phyloP scores from a whole-genome alignment of 2,888 invertebrate species.

The Athripsodes cinereus region DNA sequence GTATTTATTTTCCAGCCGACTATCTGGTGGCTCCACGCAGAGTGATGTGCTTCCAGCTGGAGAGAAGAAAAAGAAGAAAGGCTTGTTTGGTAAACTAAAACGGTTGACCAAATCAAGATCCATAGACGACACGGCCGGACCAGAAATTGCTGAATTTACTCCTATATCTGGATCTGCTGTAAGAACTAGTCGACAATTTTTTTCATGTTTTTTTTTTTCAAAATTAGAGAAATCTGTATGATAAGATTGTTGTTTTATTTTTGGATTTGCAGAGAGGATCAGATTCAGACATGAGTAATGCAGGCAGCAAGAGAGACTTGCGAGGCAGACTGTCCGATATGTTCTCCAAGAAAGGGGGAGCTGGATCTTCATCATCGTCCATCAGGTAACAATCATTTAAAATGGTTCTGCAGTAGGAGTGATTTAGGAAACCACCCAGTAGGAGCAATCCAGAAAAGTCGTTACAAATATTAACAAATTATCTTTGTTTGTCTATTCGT shows the following conservation, averaged over 20 bases:
- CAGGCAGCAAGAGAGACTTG: conserved; percentile 70
- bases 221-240: neutral
- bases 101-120: conserved; percentile 81
- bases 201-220: neutral
- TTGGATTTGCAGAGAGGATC: conserved; percentile 45
- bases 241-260: neutral
- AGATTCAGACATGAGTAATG: conserved; percentile 64
- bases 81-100: conserved; percentile 77
- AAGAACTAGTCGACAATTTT: neutral
- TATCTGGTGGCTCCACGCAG: conserved; percentile 80
- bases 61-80: conserved; percentile 74
- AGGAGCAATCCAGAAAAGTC: no score
- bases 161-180: conserved; percentile 33
- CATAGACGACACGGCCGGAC: conserved; percentile 56
- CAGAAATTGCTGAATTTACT: conserved; percentile 43
- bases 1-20: conserved; percentile 49
- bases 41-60: conserved; percentile 67
- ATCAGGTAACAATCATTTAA: conserved; percentile 55
- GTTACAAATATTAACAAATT: no score
- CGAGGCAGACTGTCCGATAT: conserved; percentile 77
- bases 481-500: no score
- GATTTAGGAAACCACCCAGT: no score
- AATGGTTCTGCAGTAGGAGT: no score
- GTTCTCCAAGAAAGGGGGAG: conserved; percentile 62
- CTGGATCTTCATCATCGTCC: conserved; percentile 56